A percentile compares a stretch with the other conserved stretches of the same genome.
Conservation (phyloP, 2,888 invertebrate genomes). For the Apamea anceps region DNA sequence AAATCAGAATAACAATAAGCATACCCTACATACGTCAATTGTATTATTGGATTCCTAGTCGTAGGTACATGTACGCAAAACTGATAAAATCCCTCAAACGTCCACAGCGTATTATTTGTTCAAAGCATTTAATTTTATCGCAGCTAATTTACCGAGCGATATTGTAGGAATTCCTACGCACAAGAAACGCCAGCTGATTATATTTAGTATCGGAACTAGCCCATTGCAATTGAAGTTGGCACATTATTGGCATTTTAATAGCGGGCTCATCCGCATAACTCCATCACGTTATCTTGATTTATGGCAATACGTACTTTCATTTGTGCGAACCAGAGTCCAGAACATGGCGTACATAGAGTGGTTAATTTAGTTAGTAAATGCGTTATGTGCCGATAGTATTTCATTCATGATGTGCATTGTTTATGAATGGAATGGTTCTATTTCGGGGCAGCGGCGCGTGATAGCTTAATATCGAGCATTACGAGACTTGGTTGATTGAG, state of each 20-base stretch:
- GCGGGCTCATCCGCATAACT: slow-evolving; percentile 85
- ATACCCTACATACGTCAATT: slow-evolving; percentile 28
- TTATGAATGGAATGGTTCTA: slow-evolving; percentile 84
- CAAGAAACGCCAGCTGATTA: slow-evolving; percentile 73
- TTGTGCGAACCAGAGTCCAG: slow-evolving; percentile 74
- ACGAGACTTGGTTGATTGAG: slow-evolving; percentile 76
- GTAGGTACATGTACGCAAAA: slow-evolving; percentile 16
- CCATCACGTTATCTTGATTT: slow-evolving; percentile 85
- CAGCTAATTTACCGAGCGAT: slow-evolving; percentile 56
- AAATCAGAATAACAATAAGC: slow-evolving; percentile 22
- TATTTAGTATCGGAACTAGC: slow-evolving; percentile 77
- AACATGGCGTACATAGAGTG: slow-evolving; percentile 76
- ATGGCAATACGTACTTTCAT: slow-evolving; percentile 79
- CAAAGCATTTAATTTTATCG: slow-evolving; percentile 57
- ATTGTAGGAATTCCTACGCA: slow-evolving; percentile 72
- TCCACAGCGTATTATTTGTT: slow-evolving; percentile 44
- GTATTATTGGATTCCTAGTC: slow-evolving; percentile 2
- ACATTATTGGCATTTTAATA: slow-evolving; percentile 86
- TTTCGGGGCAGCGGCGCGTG: slow-evolving; percentile 83
- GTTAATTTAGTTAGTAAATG: slow-evolving; percentile 81
- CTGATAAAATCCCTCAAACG: slow-evolving; percentile 37
- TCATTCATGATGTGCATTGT: slow-evolving; percentile 83
- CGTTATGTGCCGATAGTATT: slow-evolving; percentile 78
- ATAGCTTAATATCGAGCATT: slow-evolving; percentile 78
- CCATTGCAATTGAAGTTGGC: slow-evolving; percentile 83